Base-by-base conservation (phyloP, 2,888 invertebrate genomes). In the Andrena praecox region DNA sequence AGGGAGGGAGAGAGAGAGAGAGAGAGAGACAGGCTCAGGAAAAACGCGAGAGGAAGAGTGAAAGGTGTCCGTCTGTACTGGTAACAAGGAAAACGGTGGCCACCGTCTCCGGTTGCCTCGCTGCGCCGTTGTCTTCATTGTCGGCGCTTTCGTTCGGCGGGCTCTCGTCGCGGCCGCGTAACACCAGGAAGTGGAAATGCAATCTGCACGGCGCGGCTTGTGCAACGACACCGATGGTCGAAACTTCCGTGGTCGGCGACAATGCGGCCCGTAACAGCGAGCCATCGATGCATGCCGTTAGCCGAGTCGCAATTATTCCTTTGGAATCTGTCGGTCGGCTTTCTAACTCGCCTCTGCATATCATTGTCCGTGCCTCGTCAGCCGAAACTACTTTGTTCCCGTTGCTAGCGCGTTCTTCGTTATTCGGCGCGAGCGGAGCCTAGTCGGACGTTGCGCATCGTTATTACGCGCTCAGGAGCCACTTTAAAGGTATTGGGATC, bases 131-230 rank as follows among this genome's bases (percentile, higher is more conserved):
- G 78, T 68, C 72, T 69, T 79, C 82, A 79, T 87, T 82, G 81
- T 84, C 75, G 80, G 77, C 80, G 86, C 69, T 27, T 56, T 87
- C 75, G 80, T 74, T 68, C 71, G 68, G 50, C 63, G 54, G 60
- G 70, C 75, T 72, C 79, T 82, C 84, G 85, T 84, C 70, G 82
- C 80, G 69, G 42, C 78, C 86, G 87, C 87, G 90, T 89, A 90
- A 90, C 86, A 89, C 85, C 86, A 87, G 90, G 89, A 91, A 91
- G 85, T 88, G 80, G 84, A 88, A 89, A 90, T 70, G 85, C 85
- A 84, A 88, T 85, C 81, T 82, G 68, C 80, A 78, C 80, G 73
- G 82, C 71, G 33, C 75, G 77, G 59, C 84, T 87, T 88, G 89
- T 87, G 86, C 82, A 90, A 89, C 84, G 82, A 77, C 66, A 69